Conservation (phyloP, 2,113 vertebrate genomes). For the Agapornis roseicollis region DNA sequence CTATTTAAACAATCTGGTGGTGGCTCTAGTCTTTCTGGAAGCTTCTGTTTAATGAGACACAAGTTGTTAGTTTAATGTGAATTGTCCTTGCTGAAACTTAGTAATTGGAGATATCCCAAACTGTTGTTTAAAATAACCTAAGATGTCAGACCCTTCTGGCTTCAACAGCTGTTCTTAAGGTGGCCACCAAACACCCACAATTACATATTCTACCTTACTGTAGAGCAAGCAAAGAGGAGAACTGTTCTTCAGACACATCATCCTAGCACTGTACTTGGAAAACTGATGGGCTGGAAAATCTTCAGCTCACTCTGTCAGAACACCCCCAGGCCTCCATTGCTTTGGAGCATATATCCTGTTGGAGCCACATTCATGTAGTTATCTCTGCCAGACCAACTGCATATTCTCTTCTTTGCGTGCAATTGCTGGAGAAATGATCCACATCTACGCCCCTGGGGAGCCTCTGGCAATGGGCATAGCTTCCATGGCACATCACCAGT, state of each 20-base stretch:
- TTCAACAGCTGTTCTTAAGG: background rate
- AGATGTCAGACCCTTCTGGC: background rate
- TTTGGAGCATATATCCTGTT: background rate
- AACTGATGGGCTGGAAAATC: background rate
- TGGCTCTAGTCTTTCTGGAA: background rate
- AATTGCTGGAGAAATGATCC: background rate
- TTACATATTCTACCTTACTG: background rate
- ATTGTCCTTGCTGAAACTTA: background rate
- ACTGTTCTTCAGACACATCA: background rate
- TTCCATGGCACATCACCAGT: background rate
- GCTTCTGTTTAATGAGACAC: background rate
- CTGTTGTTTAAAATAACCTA: background rate
- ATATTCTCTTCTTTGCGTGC: background rate
- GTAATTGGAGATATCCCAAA: background rate
- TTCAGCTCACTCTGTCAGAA: background rate
- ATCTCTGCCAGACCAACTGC: background rate
- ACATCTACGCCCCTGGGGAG: background rate
- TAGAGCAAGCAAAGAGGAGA: background rate
- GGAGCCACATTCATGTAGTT: fast-evolving
- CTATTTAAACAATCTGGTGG: background rate
- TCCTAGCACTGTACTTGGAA: background rate
- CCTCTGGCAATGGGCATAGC: background rate
- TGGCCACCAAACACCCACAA: background rate
- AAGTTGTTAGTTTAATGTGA: background rate
- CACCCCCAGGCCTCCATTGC: background rate